phyloP scores from a whole-genome alignment of 2,797 vertebrate species.

The Xenopus petersii region DNA sequence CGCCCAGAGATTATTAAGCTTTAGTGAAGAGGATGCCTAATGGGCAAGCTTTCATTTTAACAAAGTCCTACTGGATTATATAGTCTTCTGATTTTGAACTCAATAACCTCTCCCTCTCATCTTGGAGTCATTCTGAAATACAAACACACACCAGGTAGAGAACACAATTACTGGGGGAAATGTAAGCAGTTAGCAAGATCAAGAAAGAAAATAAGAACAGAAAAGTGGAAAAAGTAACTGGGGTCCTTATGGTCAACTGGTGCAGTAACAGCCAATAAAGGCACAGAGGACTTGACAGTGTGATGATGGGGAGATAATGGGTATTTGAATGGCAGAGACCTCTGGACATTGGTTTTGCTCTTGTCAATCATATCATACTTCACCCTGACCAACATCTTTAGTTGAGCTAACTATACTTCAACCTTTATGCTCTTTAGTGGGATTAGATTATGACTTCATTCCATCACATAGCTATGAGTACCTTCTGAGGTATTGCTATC shows the following conservation, averaged over 20 bases:
- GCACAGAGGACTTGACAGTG: background rate
- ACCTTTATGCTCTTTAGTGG: no score
- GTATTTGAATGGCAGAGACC: background rate
- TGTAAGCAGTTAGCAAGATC: slow-evolving; percentile 2
- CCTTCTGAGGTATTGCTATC: no score
- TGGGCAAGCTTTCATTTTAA: slow-evolving; percentile 42
- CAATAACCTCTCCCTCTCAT: slow-evolving; percentile 28
- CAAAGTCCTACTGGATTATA: slow-evolving; percentile 40
- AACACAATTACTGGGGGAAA: slow-evolving; percentile 22
- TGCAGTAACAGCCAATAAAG: background rate
- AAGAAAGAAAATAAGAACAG: background rate
- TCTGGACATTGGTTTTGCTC: background rate
- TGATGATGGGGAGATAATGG: background rate
- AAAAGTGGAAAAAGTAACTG: background rate
- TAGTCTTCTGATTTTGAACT: slow-evolving; percentile 35
- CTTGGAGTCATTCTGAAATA: slow-evolving; percentile 28
- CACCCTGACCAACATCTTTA: no score
- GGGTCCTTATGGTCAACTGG: background rate
- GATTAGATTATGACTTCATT: no score
- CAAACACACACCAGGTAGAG: slow-evolving; percentile 31
- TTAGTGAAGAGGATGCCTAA: slow-evolving; percentile 37
- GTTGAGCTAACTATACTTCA: no score
- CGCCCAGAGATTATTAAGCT: slow-evolving; percentile 40
- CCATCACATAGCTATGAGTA: no score
- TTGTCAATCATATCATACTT: background rate